These are phyloP conservation scores for Operophtera brumata DNA, from an alignment of 2,888 invertebrate genomes.

Conservation along the genomic window DNA sequence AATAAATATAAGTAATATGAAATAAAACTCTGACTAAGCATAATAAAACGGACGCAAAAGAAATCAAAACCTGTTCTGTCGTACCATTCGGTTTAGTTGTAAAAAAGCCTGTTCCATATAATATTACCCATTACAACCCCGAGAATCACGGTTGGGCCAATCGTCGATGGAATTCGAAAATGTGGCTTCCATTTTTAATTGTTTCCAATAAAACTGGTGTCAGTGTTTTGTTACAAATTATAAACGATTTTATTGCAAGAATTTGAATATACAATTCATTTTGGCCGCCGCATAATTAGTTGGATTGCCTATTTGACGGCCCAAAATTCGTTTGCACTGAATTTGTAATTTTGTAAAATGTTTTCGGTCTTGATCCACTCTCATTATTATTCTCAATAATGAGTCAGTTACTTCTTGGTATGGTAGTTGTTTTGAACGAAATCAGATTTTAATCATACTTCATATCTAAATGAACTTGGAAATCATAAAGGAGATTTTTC, in stretches of 20 bases:
- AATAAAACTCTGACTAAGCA: constrained; percentile 69
- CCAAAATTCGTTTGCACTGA: constrained; percentile 26
- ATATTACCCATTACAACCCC: constrained; percentile 77
- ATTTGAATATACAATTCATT: constrained; percentile 44
- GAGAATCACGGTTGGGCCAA: constrained; percentile 72
- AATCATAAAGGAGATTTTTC: too few relatives aligned
- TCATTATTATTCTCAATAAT: constrained; percentile 1
- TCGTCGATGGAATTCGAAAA: constrained; percentile 67
- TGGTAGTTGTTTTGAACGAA: constrained; percentile 1
- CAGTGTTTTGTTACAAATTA: constrained; percentile 54
- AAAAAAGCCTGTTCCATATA: constrained; percentile 77
- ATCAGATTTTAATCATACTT: too few relatives aligned
- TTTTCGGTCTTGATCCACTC: background rate
- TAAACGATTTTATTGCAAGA: constrained; percentile 48
- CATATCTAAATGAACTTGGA: too few relatives aligned
- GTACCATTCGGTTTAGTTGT: constrained; percentile 73
- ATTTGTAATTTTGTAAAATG: constrained; percentile 5
- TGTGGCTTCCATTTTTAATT: constrained; percentile 75
- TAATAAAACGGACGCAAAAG: constrained; percentile 69
- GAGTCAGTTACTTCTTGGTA: background rate
- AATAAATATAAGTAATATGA: constrained; percentile 52
- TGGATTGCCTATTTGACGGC: constrained; percentile 24
- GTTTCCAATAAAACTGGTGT: constrained; percentile 61
- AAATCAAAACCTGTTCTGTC: constrained; percentile 71
- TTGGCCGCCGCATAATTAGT: constrained; percentile 23